Conservation (phyloP, 1,140 invertebrate species). For the Venustaconcha ellipsiformis region DNA sequence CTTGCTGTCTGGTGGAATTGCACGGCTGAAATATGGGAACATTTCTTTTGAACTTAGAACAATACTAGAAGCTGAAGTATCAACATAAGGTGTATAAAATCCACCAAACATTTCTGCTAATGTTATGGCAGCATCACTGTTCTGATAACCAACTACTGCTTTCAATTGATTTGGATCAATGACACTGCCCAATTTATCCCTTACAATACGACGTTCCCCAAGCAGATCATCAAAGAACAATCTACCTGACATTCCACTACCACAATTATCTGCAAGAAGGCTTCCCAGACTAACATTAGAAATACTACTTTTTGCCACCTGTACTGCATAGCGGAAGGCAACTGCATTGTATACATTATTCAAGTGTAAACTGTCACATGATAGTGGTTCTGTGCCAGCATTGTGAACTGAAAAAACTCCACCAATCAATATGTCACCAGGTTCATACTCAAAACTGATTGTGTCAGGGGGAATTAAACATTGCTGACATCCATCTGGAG, state of each 20-base stretch:
- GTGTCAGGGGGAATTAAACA: slow-evolving; percentile 42
- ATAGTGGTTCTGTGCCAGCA: slow-evolving; percentile 36
- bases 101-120: slow-evolving; percentile 33
- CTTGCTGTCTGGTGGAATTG: slow-evolving; percentile 82
- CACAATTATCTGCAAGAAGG: slow-evolving; percentile 52
- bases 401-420: slow-evolving; percentile 44
- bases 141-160: slow-evolving; percentile 38
- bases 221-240: slow-evolving; percentile 50
- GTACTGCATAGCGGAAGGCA: slow-evolving; percentile 49
- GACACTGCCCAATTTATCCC: slow-evolving; percentile 30
- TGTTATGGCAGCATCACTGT: slow-evolving; percentile 22
- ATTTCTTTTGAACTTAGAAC: slow-evolving; percentile 71
- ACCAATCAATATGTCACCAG: slow-evolving; percentile 51
- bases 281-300: slow-evolving; percentile 49
- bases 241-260: slow-evolving; percentile 28
- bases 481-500: slow-evolving; percentile 41
- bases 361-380: slow-evolving; percentile 37
- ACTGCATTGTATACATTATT: slow-evolving; percentile 27
- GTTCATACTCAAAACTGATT: slow-evolving; percentile 41
- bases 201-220: slow-evolving; percentile 36
- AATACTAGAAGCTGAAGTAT: slow-evolving; percentile 75
- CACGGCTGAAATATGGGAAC: slow-evolving; percentile 82
- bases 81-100: slow-evolving; percentile 78
- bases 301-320: slow-evolving; percentile 33
- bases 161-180: slow-evolving; percentile 47